These are phyloP conservation scores for Metridium senile DNA, from an alignment of 92 coral and sea anemone genomes.

Conservation along the genomic window DNA sequence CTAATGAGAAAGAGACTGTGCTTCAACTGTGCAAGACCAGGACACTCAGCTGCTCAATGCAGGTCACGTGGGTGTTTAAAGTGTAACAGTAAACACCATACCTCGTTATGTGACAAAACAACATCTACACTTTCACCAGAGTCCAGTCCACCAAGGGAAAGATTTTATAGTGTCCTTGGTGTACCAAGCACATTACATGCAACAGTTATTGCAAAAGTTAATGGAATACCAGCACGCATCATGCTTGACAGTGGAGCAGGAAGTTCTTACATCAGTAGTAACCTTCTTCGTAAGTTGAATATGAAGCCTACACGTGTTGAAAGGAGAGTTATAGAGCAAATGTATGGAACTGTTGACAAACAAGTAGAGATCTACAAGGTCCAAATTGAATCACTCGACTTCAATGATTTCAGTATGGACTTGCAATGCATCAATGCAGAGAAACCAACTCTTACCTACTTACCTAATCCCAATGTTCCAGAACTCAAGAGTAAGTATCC, in stretches of 20 bases:
- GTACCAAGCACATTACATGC: slow-evolving; percentile 28
- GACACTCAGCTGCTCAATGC: slow-evolving; percentile 55
- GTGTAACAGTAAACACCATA: slow-evolving; percentile 54
- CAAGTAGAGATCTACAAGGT: slow-evolving; percentile 45
- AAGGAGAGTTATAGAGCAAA: slow-evolving; percentile 50
- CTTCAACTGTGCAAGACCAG: slow-evolving; percentile 45
- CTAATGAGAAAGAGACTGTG: slow-evolving; percentile 44
- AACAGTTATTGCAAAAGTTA: slow-evolving; percentile 40
- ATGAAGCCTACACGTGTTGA: slow-evolving; percentile 28
- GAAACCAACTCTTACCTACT: slow-evolving; percentile 40
- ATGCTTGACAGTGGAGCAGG: slow-evolving; percentile 68
- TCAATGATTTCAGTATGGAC: slow-evolving; percentile 31
- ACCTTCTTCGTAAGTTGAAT: slow-evolving; percentile 36
- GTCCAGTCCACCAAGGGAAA: not conserved
- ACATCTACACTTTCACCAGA: slow-evolving; percentile 11
- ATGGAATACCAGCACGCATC: slow-evolving; percentile 48
- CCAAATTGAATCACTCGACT: slow-evolving; percentile 1
- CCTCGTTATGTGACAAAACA: slow-evolving; percentile 45
- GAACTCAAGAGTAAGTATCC: slow-evolving; percentile 40
- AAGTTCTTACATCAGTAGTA: slow-evolving; percentile 49
- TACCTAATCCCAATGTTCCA: slow-evolving; percentile 46
- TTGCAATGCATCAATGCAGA: slow-evolving; percentile 44
- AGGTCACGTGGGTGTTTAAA: slow-evolving; percentile 50
- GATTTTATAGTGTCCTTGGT: slow-evolving; percentile 22
- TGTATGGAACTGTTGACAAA: slow-evolving; percentile 50